A percentile compares a stretch with the other conserved stretches of the same genome.
These are phyloP conservation scores for Phalacrocorax pelagicus DNA, from an alignment of 2,113 vertebrate species.

Conservation along the genomic window DNA sequence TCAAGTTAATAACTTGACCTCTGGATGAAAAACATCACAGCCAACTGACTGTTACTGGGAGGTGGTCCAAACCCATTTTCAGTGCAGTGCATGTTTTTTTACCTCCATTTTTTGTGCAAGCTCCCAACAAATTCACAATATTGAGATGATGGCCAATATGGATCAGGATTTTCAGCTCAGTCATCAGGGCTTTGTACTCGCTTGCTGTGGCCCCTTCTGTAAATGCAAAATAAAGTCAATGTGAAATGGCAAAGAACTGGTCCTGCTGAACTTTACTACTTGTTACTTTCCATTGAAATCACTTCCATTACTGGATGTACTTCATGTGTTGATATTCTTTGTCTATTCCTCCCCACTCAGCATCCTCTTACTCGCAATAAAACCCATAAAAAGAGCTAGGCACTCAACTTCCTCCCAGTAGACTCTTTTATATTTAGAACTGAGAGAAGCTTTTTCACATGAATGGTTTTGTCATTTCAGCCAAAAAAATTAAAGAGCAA, in stretches of 20 bases:
- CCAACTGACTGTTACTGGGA: not conserved
- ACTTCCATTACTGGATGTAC: not conserved
- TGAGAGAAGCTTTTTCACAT: not conserved
- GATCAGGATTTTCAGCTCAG: slow-evolving; percentile 93
- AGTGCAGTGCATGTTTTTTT: not conserved
- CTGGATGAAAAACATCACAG: not conserved
- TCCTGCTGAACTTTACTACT: not conserved
- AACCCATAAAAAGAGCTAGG: slow-evolving; percentile 30
- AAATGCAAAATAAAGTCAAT: slow-evolving; percentile 53
- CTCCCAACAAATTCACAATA: slow-evolving; percentile 93
- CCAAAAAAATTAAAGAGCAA: slow-evolving; percentile 27
- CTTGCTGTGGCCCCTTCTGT: slow-evolving; percentile 92
- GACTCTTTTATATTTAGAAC: slow-evolving; percentile 40
- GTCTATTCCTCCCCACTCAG: slow-evolving; percentile 36
- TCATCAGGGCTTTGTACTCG: slow-evolving; percentile 95
- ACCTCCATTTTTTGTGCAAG: slow-evolving; percentile 93
- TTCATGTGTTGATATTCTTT: not conserved
- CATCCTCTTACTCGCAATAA: slow-evolving; percentile 53
- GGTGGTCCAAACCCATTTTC: not conserved
- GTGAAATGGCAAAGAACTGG: not conserved
- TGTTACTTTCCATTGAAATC: not conserved
- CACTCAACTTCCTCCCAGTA: slow-evolving; percentile 54
- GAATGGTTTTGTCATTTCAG: not conserved
- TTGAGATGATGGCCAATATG: slow-evolving; percentile 94
- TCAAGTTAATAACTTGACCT: not conserved